Percentiles rank a stretch among this genome's conserved stretches.
Conservation (phyloP, 2,113 vertebrate genomes). For the Myrmecophaga tridactyla region DNA sequence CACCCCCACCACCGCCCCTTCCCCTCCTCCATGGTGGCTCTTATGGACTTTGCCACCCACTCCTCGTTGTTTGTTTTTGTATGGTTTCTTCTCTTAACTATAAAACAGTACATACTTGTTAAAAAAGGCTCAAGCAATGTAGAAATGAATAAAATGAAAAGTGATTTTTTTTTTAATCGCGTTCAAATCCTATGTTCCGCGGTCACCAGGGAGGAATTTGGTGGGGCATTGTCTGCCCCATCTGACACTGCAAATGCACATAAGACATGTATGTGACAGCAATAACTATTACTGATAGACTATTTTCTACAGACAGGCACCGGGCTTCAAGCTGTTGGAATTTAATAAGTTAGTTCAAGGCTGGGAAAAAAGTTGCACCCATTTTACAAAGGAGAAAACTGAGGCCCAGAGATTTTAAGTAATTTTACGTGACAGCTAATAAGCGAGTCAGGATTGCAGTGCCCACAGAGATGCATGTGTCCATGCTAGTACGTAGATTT, state of each 20-base stretch:
- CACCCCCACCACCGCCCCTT: too few relatives aligned
- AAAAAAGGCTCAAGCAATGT: not conserved
- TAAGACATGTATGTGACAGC: not conserved
- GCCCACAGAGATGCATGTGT: too few relatives aligned
- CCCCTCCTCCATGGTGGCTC: not conserved
- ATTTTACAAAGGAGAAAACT: not conserved
- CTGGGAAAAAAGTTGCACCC: not conserved
- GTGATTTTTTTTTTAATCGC: not conserved
- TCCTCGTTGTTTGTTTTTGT: not conserved
- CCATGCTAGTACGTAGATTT: too few relatives aligned
- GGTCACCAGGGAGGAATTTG: too few relatives aligned
- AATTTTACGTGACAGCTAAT: not conserved
- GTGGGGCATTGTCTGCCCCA: not conserved
- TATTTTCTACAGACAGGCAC: accelerated
- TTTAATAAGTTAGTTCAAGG: not conserved
- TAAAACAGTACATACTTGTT: not conserved
- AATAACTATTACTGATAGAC: too few relatives aligned
- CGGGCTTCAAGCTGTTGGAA: not conserved
- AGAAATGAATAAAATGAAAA: not conserved
- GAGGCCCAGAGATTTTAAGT: not conserved
- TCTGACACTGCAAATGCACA: not conserved
- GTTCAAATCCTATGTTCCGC: not conserved
- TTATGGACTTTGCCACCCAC: accelerated
- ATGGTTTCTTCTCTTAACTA: constrained; percentile 19
- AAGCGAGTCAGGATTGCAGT: not conserved